Base-by-base conservation (phyloP, 2,113 vertebrate genomes). In the Donacobius atricapilla region DNA sequence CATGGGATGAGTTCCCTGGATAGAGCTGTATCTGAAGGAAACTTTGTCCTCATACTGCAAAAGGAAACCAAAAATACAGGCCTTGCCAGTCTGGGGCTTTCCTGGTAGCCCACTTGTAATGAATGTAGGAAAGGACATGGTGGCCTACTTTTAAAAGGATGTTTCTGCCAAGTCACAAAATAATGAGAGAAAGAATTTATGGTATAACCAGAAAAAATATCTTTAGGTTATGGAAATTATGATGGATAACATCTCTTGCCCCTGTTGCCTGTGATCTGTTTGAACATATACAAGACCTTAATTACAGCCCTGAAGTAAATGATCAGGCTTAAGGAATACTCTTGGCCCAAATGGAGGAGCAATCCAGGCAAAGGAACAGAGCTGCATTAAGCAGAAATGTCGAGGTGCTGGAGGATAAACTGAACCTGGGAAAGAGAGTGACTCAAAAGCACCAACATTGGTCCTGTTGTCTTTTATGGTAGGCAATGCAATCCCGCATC, bases 121-220 rank as follows among this genome's bases (percentile, higher is more conserved):
- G 93, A 98, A 95, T 16, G 4, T 33, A 97, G 95, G 93, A 95
- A 95, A 98, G 97, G 96, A 98, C 98, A 97, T 2, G 90, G 90
- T 97, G 98, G 97, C 98, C 98, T 98, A 98, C 96, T 98, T 98
- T 97, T 90, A 31, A 96, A 94, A 84, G 83, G 81, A 11, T 77
- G 24, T 86, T 70, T 88, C 86, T 98, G 98, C 98, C 98, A 98
- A 98, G 92, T 97, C 93, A 90, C 96, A 95, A 94, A 97, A 94
- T 90, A 93, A 94, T 83, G 90, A 83, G 66, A 83, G 54, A 92
- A 94, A 60, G 27, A 96, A 95, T 96, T 84, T 40, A 94, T 94
- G 90, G 64, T 66, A 45, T 86, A 95, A 88, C 87, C 54, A 91
- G 94, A 91, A 80, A 73, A 65, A 37, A 39, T 35, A 90, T 75